Evolutionary conservation across 1,140 invertebrate species (phyloP), one percentile per base, ranked within the genome.

Genomic region (Vanessa atalanta): DNA sequence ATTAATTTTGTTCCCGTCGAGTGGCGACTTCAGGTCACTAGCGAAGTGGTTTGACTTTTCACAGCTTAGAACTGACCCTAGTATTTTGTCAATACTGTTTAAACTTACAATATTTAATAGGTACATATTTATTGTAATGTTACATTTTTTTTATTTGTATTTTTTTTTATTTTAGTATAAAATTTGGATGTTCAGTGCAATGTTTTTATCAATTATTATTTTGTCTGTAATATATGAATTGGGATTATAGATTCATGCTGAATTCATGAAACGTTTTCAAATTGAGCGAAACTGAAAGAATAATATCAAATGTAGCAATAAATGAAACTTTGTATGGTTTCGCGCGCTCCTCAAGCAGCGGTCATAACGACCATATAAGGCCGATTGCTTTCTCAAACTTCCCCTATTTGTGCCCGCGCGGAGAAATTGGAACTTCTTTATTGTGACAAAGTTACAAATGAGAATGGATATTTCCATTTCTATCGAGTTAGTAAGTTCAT

Each of bases 321-420:
- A 85, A 87, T 81, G 86, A 83, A 90, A 90, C 70, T 90, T 90
- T 87, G 57, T 61, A 61, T 61, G 57, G 86, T 88, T 87, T 84
- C 88, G 84, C 88, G 75, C 78, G 82, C 83, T 81, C 79, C 82
- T 83, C 79, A 81, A 79, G 9, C 88, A 89, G 85, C 86, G 85
- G 83, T 87, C 86, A 84, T 88, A 89, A 89, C 88, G 88, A 88
- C 88, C 88, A 91, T 89, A 89, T 91, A 91, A 89, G 88, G 88
- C 83, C 87, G 86, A 91, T 91, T 91, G 88, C 88, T 91, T 91
- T 88, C 88, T 87, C 87, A 89, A 90, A 89, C 85, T 90, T 90
- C 86, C 86, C 87, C 88, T 88, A 90, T 90, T 90, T 90, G 87
- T 88, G 87, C 80, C 81, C 77, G 82, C 79, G 79, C 84, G 78